Base-by-base conservation (phyloP, 2,888 invertebrate genomes). In the Apodemia mormo region DNA sequence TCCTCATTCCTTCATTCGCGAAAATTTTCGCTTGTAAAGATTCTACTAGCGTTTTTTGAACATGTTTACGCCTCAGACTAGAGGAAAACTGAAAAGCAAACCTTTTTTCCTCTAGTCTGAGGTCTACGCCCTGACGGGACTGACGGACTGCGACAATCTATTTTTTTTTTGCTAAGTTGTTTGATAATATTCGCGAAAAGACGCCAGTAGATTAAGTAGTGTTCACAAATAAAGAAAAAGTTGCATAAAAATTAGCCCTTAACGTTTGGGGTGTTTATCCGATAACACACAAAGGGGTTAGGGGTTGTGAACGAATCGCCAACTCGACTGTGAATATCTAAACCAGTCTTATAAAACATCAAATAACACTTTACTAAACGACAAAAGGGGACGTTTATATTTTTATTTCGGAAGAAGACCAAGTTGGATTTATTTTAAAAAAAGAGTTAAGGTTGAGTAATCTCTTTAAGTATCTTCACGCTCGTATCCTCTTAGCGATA, bases 311-410 rank as follows among this genome's bases (percentile, higher is more conserved):
- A 80, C 77, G 77, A 85, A 86, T 85, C 81, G 86, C 67, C 79
- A 79, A 85, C 80, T 85, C 86, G 80, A 80, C 83, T 83, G 88
- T 84, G 79, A 86, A 85, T 85, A 88, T 88, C 88, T 81, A 65
- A 49, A 52, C 54, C 49, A 40, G 52, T 54, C 68, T 73, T 69
- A 69, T 71, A 70, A 54, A 83, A 84, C 82, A 82, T 76, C 77
- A 78, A 82, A 80, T 79, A 80, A 79, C 78, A 78, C 80, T 77
- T 79, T 74, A 74, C 69, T 65, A 71, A 79, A 78, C 80, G 82
- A 79, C 81, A 81, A 79, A 77, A 72, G 70, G 70, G 66, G 40
- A 74, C 14, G 74, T 72, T 75, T 71, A 68, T 64, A 74, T 73
- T 71, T 67, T 56, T 71, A 65, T 45, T 69, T 56, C 54, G 66